Conservation (phyloP, 2,113 vertebrate genomes). For the Cyprinodon brontotheroides region DNA sequence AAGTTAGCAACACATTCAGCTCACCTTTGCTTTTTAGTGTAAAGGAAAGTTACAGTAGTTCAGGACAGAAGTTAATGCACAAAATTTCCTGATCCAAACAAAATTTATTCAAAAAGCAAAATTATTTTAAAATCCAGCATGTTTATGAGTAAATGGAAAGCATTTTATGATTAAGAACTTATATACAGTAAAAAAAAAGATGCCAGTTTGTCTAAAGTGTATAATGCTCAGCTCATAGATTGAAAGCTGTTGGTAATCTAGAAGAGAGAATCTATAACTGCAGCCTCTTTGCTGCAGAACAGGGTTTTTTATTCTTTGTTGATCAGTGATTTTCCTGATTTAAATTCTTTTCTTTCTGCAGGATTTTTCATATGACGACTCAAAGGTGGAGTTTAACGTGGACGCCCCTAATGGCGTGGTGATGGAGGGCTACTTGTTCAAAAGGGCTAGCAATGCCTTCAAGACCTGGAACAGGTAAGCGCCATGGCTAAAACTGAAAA, state of each 20-base stretch:
- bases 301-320: neutral
- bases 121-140: too few species aligned
- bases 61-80: too few species aligned
- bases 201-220: neutral
- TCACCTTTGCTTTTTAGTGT: too few species aligned
- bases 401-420: conserved; percentile 95
- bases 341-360: conserved; percentile 55
- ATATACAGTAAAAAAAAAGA: too few species aligned
- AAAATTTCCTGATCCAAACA: too few species aligned
- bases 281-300: neutral
- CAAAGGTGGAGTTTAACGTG: conserved; percentile 91
- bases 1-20: too few species aligned
- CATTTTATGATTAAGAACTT: too few species aligned
- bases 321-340: neutral
- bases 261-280: neutral
- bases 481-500: neutral
- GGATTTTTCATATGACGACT: conserved; percentile 95
- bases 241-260: conserved; percentile 15
- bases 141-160: too few species aligned
- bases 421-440: conserved; percentile 99
- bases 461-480: conserved; percentile 96
- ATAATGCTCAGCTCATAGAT: neutral
- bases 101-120: too few species aligned
- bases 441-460: conserved; percentile 98
- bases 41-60: too few species aligned